A percentile compares a stretch with the other conserved stretches of the same genome.
Conservation (phyloP, 1,140 invertebrate genomes). For the Teleogryllus occipitalis region DNA sequence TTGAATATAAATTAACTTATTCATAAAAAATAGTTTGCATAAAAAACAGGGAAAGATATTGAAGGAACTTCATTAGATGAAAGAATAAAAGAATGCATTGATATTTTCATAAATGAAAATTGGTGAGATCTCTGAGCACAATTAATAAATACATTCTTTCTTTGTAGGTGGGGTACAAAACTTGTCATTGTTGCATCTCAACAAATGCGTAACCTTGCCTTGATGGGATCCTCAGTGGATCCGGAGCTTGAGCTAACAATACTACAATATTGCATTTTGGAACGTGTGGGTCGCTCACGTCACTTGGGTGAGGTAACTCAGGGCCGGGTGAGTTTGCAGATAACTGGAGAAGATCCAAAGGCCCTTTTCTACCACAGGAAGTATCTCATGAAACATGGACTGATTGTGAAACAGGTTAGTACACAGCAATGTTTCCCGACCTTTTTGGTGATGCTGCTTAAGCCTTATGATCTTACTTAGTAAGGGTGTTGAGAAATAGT, state of each 20-base stretch:
- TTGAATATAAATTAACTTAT: too few species aligned
- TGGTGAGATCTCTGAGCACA: background rate
- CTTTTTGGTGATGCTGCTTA: too few species aligned
- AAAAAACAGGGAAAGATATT: too few species aligned
- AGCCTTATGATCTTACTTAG: too few species aligned
- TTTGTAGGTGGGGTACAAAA: slow-evolving; percentile 44
- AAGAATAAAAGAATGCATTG: too few species aligned
- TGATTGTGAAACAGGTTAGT: slow-evolving; percentile 55
- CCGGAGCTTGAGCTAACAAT: slow-evolving; percentile 45
- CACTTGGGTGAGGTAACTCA: slow-evolving; percentile 61
- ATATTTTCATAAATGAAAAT: too few species aligned
- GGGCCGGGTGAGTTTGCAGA: slow-evolving; percentile 48
- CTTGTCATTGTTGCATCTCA: slow-evolving; percentile 68
- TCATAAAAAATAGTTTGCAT: too few species aligned
- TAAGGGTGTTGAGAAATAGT: too few species aligned
- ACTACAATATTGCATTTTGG: slow-evolving; percentile 62
- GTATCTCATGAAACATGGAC: slow-evolving; percentile 44
- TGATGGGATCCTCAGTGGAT: slow-evolving; percentile 44
- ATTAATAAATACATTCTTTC: background rate
- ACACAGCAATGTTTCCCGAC: background rate
- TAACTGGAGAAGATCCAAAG: slow-evolving; percentile 50
- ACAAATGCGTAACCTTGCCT: slow-evolving; percentile 44
- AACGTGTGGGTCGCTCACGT: slow-evolving; percentile 64
- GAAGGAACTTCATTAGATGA: too few species aligned
- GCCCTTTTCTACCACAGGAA: slow-evolving; percentile 59